Percentiles rank a stretch among this genome's conserved stretches.
These are phyloP conservation scores for Pyrrhia umbra DNA, from an alignment of 2,888 invertebrate species.

Conservation along the genomic window DNA sequence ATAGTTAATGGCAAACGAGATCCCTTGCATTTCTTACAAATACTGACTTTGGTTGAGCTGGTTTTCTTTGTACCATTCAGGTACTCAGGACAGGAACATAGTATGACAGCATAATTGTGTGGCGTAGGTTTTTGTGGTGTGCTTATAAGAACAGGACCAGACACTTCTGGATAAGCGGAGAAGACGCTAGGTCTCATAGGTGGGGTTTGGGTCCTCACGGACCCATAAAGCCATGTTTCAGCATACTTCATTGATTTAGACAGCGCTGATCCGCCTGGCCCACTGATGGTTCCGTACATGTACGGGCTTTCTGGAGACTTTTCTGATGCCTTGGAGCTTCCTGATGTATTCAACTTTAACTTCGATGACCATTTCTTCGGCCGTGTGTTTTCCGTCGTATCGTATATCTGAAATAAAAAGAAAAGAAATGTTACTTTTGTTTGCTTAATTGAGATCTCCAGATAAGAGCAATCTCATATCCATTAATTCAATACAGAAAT, in stretches of 20 bases:
- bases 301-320: slow-evolving; percentile 87
- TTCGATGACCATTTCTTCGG: slow-evolving; percentile 94
- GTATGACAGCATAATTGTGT: slow-evolving; percentile 92
- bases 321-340: slow-evolving; percentile 84
- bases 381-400: slow-evolving; percentile 88
- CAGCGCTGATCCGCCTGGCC: slow-evolving; percentile 92
- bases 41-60: slow-evolving; percentile 93
- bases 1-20: slow-evolving; percentile 93
- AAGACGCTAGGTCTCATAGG: slow-evolving; percentile 87
- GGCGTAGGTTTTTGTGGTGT: slow-evolving; percentile 90
- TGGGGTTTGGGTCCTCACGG: slow-evolving; percentile 91
- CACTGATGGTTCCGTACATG: slow-evolving; percentile 87
- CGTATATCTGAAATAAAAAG: slow-evolving; percentile 85
- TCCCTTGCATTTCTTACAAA: slow-evolving; percentile 96
- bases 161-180: slow-evolving; percentile 84
- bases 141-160: slow-evolving; percentile 87
- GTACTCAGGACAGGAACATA: slow-evolving; percentile 95
- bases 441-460: too few species aligned
- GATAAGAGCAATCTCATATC: too few species aligned
- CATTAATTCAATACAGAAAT: too few species aligned
- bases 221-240: slow-evolving; percentile 96
- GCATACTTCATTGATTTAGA: slow-evolving; percentile 96
- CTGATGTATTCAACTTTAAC: slow-evolving; percentile 90
- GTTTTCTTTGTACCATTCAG: slow-evolving; percentile 93
- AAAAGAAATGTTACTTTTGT: slow-evolving; percentile 14